phyloP scores from a whole-genome alignment of 1,140 invertebrate genomes.

The Leptonema lineaticorne region DNA sequence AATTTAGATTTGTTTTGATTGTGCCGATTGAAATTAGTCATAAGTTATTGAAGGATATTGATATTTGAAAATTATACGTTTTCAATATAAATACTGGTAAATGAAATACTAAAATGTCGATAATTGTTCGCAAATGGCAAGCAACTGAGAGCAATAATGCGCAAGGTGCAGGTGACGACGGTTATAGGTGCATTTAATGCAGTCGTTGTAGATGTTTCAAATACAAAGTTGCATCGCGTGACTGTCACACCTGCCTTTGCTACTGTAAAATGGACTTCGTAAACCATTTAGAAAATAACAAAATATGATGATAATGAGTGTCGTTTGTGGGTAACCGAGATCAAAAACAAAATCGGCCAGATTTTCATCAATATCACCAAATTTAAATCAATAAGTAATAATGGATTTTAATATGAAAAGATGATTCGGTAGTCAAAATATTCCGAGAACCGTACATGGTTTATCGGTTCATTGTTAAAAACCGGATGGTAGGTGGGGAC shows the following conservation, averaged over 20 bases:
- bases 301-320: neutral
- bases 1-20: no score
- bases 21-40: no score
- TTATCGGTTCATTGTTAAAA: conserved; percentile 30
- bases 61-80: no score
- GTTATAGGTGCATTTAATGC: conserved; percentile 2
- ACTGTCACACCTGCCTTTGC: conserved; percentile 8
- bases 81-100: no score
- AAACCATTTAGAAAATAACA: neutral
- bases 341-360: no score
- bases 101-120: no score
- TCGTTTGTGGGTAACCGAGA: no score
- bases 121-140: conserved; percentile 7
- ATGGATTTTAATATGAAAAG: no score
- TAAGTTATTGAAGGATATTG: no score
- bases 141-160: conserved; percentile 3
- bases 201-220: neutral
- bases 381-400: no score
- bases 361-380: no score
- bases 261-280: neutral
- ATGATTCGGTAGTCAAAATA: no score
- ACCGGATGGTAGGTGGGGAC: conserved; percentile 20
- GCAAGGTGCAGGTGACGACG: conserved; percentile 18
- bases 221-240: conserved; percentile 29
- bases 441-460: conserved; percentile 16